Evolutionary conservation across 2,888 invertebrate species (phyloP), one percentile per base, ranked within the genome.

Genomic region (Strigamia transsilvanica): DNA sequence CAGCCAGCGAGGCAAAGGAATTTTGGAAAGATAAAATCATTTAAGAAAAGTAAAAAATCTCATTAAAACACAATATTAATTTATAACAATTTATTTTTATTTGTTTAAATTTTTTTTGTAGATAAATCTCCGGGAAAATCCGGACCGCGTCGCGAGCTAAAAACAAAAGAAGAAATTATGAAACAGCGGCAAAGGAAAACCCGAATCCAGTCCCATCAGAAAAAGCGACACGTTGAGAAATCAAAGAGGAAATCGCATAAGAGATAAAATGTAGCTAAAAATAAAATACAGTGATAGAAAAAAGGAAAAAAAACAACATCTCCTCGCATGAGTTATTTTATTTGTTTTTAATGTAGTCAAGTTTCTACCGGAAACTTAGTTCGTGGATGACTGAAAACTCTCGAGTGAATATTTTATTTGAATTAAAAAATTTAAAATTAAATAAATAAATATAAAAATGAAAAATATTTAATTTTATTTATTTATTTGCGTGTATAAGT

Each of bases 161-260:
- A 85, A 82, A 83, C 82, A 18, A 84, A 80, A 79, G 85, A 85
- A 66, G 84, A 85, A 77, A 88, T 88, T 66, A 83, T 88, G 82
- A 89, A 88, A 84, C 84, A 85, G 15, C 85, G 88, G 78, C 85
- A 86, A 46, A 84, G 84, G 10, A 87, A 87, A 83, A 86, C 85
- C 4, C 85, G 86, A 82, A 83, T 86, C 23, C 84, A 87, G 82
- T 84, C 85, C 38, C 86, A 86, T 83, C 87, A 87, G 83, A 86
- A 86, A 81, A 85, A 86, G 42, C 84, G 84, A 51, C 80, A 80
- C 12, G 42, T 80, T 41, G 66, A 82, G 13, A 23, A 32, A 13
- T 23, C 27, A 32, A 78, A 32, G 13, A 23, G 78, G 13, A 78
- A 41, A 41, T 13, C 34, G 9, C 27, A 32, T 18, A 78, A 78